These are phyloP conservation scores for Regulus satrapa DNA, from an alignment of 2,113 vertebrate genomes.

Conservation along the genomic window DNA sequence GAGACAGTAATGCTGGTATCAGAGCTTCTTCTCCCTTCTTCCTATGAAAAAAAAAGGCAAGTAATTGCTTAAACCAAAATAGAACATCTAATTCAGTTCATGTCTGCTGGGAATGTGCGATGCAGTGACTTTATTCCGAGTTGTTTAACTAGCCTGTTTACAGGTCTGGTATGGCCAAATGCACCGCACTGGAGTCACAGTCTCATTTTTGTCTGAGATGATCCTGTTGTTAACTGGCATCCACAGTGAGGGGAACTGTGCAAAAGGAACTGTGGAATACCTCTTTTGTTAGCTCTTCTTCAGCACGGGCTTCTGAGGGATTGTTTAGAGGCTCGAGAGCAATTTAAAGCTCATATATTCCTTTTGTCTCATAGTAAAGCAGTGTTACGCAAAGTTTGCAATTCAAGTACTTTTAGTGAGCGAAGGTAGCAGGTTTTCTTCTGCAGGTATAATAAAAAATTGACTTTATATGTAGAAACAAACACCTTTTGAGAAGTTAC, in stretches of 20 bases:
- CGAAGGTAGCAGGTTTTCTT: neutral
- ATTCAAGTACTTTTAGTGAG: neutral
- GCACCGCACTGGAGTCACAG: neutral
- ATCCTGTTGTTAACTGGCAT: neutral
- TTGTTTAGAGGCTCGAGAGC: neutral
- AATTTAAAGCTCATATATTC: neutral
- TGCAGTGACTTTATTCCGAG: neutral
- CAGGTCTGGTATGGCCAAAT: neutral
- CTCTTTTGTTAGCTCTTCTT: neutral
- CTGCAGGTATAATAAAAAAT: neutral
- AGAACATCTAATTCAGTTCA: constrained; percentile 53
- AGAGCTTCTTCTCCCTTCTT: neutral
- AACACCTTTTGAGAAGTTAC: neutral
- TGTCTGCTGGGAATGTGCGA: constrained; percentile 25
- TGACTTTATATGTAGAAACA: neutral
- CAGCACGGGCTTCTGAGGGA: neutral
- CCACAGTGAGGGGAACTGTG: neutral
- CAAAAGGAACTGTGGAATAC: neutral
- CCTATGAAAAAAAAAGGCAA: neutral
- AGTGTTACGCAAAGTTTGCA: neutral
- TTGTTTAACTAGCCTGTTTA: constrained; percentile 32
- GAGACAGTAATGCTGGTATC: neutral
- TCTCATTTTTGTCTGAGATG: neutral
- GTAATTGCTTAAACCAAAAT: constrained; percentile 57
- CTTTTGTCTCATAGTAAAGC: neutral